Percentiles rank a stretch among this genome's conserved stretches.
phyloP scores from a whole-genome alignment of 2,113 vertebrate species.

The Drymodes brunneopygia region DNA sequence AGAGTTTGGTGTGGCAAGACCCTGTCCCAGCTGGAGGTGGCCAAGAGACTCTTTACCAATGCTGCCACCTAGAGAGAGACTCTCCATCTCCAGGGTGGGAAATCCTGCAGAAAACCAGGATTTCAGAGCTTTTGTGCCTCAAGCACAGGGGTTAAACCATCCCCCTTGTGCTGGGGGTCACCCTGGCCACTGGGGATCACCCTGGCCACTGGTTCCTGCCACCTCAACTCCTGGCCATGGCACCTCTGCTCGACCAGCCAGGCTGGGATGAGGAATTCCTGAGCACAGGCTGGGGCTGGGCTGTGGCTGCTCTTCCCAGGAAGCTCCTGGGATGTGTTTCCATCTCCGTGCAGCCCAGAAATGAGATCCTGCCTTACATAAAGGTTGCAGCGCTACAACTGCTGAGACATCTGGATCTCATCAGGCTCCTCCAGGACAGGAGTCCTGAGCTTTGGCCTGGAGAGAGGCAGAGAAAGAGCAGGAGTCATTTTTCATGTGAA shows the following conservation, averaged over 20 bases:
- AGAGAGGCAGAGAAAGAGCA: slow-evolving; percentile 11
- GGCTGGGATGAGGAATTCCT: not conserved
- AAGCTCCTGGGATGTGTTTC: not conserved
- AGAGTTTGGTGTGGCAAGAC: not conserved
- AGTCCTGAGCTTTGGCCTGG: not conserved
- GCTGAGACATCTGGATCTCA: slow-evolving; percentile 48
- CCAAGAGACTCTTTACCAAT: not conserved
- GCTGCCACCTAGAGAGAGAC: not conserved
- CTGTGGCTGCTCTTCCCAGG: not conserved
- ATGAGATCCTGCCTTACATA: not conserved
- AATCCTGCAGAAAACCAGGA: not conserved
- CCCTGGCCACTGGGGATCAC: not conserved
- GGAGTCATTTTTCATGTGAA: not conserved
- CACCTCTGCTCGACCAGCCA: not conserved
- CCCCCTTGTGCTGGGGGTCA: fast-evolving
- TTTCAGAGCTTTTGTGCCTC: not conserved
- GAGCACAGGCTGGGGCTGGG: not conserved
- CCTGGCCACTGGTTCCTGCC: fast-evolving
- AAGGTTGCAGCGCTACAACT: not conserved
- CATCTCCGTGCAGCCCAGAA: not conserved
- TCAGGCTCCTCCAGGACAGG: not conserved
- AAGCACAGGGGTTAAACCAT: not conserved
- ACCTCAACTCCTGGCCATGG: fast-evolving
- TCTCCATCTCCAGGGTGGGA: not conserved
- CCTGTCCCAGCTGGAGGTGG: not conserved